Conservation (phyloP, 2,113 vertebrate species). For the Syrrhaptes paradoxus region DNA sequence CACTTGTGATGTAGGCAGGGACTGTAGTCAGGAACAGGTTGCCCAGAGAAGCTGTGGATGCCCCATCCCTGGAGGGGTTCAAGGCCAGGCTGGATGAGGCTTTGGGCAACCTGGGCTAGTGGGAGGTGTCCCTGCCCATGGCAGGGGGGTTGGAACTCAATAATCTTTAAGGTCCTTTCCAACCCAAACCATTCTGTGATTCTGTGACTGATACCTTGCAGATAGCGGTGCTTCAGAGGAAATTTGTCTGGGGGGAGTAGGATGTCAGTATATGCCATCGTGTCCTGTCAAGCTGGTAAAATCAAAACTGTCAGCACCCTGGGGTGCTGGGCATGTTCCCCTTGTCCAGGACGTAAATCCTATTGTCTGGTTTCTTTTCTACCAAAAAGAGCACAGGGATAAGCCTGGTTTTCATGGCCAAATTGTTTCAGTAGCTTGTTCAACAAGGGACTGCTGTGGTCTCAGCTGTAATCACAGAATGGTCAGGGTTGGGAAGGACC, state of each 20-base stretch:
- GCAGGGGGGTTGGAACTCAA: too few relatives aligned
- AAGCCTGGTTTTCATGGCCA: background rate
- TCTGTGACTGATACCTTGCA: background rate
- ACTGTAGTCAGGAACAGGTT: too few relatives aligned
- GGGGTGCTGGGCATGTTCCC: background rate
- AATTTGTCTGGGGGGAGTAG: rapidly evolving
- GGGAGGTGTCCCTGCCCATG: too few relatives aligned
- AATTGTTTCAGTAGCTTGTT: background rate
- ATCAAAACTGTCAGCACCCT: background rate
- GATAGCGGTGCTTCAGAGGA: background rate
- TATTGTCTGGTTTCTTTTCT: background rate
- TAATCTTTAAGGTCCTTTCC: too few relatives aligned
- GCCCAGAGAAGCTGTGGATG: too few relatives aligned
- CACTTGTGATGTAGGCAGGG: rapidly evolving
- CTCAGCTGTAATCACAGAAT: background rate
- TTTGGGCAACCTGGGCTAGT: too few relatives aligned
- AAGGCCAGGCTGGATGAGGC: too few relatives aligned
- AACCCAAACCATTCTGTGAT: too few relatives aligned
- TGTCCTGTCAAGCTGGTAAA: background rate
- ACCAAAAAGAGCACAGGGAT: background rate
- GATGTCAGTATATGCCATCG: rapidly evolving
- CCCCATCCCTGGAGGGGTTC: too few relatives aligned
- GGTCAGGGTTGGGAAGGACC: too few relatives aligned
- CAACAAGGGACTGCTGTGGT: background rate
- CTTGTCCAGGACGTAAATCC: background rate